Conservation (phyloP, 1,140 invertebrate species). For the Bactericera cockerelli region DNA sequence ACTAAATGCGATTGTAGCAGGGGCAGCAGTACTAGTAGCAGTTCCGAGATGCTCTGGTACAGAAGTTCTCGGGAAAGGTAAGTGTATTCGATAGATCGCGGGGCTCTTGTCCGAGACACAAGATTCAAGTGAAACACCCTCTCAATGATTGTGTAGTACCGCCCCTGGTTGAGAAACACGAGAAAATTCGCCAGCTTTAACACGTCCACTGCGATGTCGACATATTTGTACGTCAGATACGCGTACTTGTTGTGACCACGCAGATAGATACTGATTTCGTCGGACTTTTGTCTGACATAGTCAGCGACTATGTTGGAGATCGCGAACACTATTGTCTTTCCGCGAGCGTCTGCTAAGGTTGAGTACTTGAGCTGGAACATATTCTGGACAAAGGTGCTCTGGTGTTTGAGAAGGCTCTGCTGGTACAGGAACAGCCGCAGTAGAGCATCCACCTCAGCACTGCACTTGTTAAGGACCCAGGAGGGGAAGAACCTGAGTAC, state of each 20-base stretch:
- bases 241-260: background rate
- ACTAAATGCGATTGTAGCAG: constrained; percentile 33
- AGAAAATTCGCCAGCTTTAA: constrained; percentile 41
- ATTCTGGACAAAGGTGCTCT: background rate
- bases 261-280: background rate
- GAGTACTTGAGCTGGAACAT: constrained; percentile 6
- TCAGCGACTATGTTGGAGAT: background rate
- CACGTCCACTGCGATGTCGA: constrained; percentile 36
- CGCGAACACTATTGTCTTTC: background rate
- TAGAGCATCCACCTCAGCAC: background rate
- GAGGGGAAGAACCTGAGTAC: background rate
- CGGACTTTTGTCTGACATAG: background rate
- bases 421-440: background rate
- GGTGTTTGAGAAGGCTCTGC: background rate
- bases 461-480: background rate
- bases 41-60: constrained; percentile 50
- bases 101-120: constrained; percentile 32
- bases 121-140: constrained; percentile 35
- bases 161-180: constrained; percentile 41
- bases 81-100: constrained; percentile 38
- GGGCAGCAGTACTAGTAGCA: constrained; percentile 18
- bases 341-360: background rate
- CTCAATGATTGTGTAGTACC: constrained; percentile 40
- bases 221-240: constrained; percentile 22
- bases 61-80: constrained; percentile 45